These are phyloP conservation scores for Copidosoma aretas DNA, from an alignment of 2,888 invertebrate genomes.

Conservation along the genomic window DNA sequence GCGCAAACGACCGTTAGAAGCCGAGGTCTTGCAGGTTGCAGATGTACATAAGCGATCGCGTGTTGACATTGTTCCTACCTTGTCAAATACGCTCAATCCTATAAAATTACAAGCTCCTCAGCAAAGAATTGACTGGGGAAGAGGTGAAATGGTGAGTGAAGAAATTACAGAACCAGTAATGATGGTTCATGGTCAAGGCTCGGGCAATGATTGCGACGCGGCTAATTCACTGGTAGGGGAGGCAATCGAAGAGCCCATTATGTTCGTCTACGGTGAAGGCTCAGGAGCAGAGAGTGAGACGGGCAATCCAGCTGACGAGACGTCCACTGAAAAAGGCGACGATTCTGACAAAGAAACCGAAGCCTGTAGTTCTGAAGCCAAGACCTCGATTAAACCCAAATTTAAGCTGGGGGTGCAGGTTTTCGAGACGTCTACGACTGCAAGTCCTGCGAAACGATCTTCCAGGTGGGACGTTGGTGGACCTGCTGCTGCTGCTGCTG, in stretches of 20 bases:
- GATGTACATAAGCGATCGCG: constrained; percentile 56
- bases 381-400: constrained; percentile 48
- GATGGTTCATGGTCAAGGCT: constrained; percentile 74
- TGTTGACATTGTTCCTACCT: constrained; percentile 51
- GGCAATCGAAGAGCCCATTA: constrained; percentile 75
- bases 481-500: constrained; percentile 49
- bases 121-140: constrained; percentile 51
- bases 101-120: constrained; percentile 30
- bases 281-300: constrained; percentile 76
- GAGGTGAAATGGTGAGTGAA: constrained; percentile 65
- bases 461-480: constrained; percentile 64
- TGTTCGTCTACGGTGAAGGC: constrained; percentile 76
- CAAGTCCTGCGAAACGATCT: constrained; percentile 53
- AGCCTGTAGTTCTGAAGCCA: constrained; percentile 13
- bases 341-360: constrained; percentile 14
- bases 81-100: constrained; percentile 50
- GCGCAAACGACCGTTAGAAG: constrained; percentile 54
- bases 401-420: constrained; percentile 60
- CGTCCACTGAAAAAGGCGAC: constrained; percentile 7
- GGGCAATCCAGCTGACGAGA: constrained; percentile 67
- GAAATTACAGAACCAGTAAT: constrained; percentile 78
- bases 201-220: constrained; percentile 71
- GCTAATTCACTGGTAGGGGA: constrained; percentile 67
- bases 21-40: constrained; percentile 36
- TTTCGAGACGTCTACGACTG: constrained; percentile 48